Evolutionary conservation across 2,888 invertebrate genomes (phyloP), one percentile per base, ranked within the genome.

Genomic region (Sycophila texana): DNA sequence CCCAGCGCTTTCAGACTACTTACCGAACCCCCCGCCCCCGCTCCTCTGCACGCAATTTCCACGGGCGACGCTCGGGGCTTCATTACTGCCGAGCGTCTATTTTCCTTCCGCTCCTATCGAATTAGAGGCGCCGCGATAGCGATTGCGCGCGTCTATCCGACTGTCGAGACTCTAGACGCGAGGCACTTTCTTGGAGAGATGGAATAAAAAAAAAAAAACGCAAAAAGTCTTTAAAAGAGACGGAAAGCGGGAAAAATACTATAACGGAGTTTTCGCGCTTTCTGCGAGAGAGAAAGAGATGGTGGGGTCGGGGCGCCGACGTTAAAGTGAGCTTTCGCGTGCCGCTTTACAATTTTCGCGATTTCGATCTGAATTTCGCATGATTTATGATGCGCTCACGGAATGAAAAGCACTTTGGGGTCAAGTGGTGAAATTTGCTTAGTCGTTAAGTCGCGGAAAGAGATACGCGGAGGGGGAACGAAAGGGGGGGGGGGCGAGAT

Each of bases 31-130:
- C 49, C 39, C 39, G 39, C 39, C 39, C 39, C 39, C 49, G 5
- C 30, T 14, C 30, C 18, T 22, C 14, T 57, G 39, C 61, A 20
- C 14, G 51, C 71, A 60, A 39, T 68, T 73, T 65, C 68, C 71
- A 30, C 39, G 22, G 58, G 53, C 26, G 53, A 57, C 63, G 73
- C 73, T 55, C 70, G 55, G 77, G 65, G 61, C 71, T 81, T 79
- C 81, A 79, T 82, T 82, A 78, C 73, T 14, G 74, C 26, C 61
- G 71, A 77, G 81, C 68, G 65, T 39, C 63, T 51, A 61, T 81
- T 80, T 82, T 78, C 77, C 49, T 81, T 78, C 53, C 57, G 65
- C 53, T 63, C 30, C 10, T 39, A 7, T 39, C 39, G 39, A 39
- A 39, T 39, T 39, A 39, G 39, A 39, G 26, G 72, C 51, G 73